Percentiles rank a stretch among this genome's conserved stretches.
phyloP scores from a whole-genome alignment of 2,113 vertebrate species.

The Charadrius vociferus region DNA sequence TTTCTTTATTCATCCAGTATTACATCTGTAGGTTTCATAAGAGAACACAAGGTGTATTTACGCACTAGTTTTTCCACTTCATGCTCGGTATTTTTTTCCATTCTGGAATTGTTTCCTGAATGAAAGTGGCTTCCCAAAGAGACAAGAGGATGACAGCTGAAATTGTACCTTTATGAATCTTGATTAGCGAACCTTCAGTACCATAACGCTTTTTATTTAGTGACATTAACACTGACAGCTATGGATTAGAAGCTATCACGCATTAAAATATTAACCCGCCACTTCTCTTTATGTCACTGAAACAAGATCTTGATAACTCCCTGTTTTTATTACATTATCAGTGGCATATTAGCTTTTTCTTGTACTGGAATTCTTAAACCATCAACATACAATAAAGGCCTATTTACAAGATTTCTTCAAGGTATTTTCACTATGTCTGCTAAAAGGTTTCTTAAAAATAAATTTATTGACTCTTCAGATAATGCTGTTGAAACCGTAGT shows the following conservation, averaged over 20 bases:
- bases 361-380: not conserved
- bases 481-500: not conserved
- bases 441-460: not conserved
- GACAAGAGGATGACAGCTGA: conserved; percentile 39
- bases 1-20: not conserved
- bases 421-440: not conserved
- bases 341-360: not conserved
- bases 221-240: conserved; percentile 47
- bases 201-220: conserved; percentile 8
- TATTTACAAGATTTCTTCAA: not conserved
- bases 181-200: conserved; percentile 56
- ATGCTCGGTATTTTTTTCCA: not conserved
- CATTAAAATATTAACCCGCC: conserved; percentile 32
- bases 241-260: conserved; percentile 38
- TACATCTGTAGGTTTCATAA: not conserved
- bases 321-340: not conserved
- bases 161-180: conserved; percentile 49
- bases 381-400: not conserved
- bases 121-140: conserved; percentile 11
- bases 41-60: not conserved
- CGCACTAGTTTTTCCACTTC: not conserved
- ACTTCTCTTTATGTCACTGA: not conserved
- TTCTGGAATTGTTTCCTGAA: conserved; percentile 15
- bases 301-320: not conserved
- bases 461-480: not conserved